Conservation (phyloP, 2,113 vertebrate genomes). For the Okapia johnstoni region DNA sequence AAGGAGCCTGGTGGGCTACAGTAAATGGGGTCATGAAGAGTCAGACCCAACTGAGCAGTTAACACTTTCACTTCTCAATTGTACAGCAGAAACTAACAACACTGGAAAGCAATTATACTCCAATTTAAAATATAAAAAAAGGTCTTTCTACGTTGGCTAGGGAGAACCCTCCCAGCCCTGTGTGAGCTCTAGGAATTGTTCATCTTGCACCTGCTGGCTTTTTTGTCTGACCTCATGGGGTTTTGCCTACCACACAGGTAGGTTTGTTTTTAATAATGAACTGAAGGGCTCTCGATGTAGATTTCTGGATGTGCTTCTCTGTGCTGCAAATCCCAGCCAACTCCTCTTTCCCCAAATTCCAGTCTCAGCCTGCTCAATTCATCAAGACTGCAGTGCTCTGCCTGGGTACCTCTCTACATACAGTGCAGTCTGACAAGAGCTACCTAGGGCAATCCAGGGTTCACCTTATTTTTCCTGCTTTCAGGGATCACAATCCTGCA, state of each 20-base stretch:
- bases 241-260: not conserved
- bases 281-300: not conserved
- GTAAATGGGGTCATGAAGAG: not conserved
- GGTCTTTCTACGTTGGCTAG: not conserved
- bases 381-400: not conserved
- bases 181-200: not conserved
- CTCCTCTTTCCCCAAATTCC: not conserved
- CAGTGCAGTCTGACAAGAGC: not conserved
- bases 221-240: not conserved
- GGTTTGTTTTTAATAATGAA: not conserved
- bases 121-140: fast-evolving
- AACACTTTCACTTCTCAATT: not conserved
- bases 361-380: not conserved
- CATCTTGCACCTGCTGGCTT: not conserved
- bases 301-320: not conserved
- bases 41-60: not conserved
- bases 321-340: not conserved
- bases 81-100: not conserved
- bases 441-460: not conserved
- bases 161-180: not conserved
- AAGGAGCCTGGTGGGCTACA: not conserved
- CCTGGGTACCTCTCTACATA: not conserved
- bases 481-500: not conserved
- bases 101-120: not conserved
- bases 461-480: not conserved